Base-by-base conservation (phyloP, 2,888 invertebrate species). In the Archaeoteleia sp. region DNA sequence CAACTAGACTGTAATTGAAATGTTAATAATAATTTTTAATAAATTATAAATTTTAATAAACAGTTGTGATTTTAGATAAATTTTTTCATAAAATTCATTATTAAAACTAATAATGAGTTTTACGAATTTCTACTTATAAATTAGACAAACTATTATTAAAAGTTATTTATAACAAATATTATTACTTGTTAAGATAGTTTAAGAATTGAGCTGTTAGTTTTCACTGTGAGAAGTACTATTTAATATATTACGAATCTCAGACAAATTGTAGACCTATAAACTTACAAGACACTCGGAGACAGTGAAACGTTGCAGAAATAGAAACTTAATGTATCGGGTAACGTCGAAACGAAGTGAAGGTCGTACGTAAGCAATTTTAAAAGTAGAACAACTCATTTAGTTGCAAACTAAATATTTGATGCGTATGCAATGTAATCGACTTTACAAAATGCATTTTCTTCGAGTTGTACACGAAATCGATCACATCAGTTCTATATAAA, bases 371-470 rank as follows among this genome's bases (percentile, higher is more conserved):
- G 49, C 49, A 49, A 46, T 53, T 61, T 35, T 14, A 62, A 62
- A 62, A 62, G 62, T 62, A 42, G 62, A 62, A 48, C 62, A 54
- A 10, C 42, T 48, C 42, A 48, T 54, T 62, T 48, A 62, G 54
- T 53, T 62, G 54, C 46, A 48, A 48, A 39, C 58, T 35, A 60
- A 61, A 61, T 39, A 54, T 54, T 30, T 29, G 46, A 54, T 62
- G 54, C 46, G 45, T 51, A 45, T 51, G 51, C 45, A 49, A 51
- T 39, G 29, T 39, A 54, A 51, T 54, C 42, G 32, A 39, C 29
- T 10, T 62, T 54, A 42, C 62, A 42, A 54, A 48, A 58, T 20
- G 14, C 49, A 34, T 20, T 45, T 30, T 37, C 37, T 17, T 6
- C 9, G 39, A 61, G 39, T 39, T 30, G n/a, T n/a, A n/a, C n/a